Evolutionary conservation across 2,888 invertebrate genomes (phyloP).

Genomic region (Drosophila anceps): DNA sequence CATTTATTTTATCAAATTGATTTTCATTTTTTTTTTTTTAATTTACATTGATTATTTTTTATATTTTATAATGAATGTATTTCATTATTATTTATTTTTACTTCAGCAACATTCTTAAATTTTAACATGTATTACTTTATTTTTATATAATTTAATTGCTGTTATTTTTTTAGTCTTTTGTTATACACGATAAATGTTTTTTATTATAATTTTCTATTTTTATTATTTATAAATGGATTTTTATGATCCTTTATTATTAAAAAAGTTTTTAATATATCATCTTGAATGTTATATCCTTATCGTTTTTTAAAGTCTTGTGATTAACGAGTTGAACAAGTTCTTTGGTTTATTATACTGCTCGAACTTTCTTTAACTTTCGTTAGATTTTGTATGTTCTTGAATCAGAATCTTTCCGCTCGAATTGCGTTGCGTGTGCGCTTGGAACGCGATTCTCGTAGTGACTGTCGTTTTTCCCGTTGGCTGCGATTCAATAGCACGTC

Average conservation of each 20-base stretch:
- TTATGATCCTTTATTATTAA: neutral
- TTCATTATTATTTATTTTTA: neutral
- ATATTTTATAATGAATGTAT: too few relatives aligned
- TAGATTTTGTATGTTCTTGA: neutral
- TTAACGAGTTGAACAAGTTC: neutral
- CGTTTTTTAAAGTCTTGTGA: neutral
- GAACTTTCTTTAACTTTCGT: conserved; percentile 30
- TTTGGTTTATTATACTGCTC: neutral
- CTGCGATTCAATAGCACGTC: conserved; percentile 59
- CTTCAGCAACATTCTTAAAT: too few relatives aligned
- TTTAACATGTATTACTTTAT: too few relatives aligned
- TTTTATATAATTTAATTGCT: neutral
- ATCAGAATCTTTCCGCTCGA: conserved; percentile 51
- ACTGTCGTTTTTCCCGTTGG: conserved; percentile 66
- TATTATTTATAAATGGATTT: neutral
- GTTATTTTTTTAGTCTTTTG: neutral
- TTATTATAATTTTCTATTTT: too few relatives aligned
- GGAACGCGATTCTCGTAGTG: conserved; percentile 68
- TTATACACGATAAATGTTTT: neutral
- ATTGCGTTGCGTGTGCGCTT: conserved; percentile 64
- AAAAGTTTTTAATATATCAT: neutral
- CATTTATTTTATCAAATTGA: too few relatives aligned
- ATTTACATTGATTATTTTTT: too few relatives aligned
- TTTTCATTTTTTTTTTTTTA: too few relatives aligned
- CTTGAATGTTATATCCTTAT: neutral